Conservation (phyloP, 2,797 vertebrate species). For the Falco berigora region DNA sequence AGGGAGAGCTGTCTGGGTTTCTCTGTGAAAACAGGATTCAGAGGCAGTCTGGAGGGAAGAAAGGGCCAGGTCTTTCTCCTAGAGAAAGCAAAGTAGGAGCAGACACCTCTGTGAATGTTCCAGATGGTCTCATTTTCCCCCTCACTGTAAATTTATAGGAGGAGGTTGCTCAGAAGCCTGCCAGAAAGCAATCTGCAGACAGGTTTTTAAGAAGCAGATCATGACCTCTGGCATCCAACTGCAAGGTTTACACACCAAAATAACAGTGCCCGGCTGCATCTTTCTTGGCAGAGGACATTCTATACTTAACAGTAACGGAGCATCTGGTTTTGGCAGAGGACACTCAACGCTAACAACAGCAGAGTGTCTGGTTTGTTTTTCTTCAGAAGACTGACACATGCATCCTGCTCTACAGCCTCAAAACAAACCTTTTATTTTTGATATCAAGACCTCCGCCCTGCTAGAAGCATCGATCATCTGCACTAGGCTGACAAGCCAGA, state of each 20-base stretch:
- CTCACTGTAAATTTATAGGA: background rate
- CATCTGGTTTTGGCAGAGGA: rapidly evolving
- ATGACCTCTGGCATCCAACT: background rate
- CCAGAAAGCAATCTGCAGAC: background rate
- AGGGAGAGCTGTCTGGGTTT: background rate
- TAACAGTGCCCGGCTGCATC: background rate
- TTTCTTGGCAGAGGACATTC: background rate
- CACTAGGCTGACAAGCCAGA: background rate
- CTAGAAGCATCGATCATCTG: background rate
- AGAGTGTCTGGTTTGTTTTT: background rate
- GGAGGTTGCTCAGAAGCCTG: background rate
- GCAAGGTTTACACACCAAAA: background rate
- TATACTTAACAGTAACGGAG: background rate
- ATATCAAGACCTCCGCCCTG: background rate
- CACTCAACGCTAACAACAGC: background rate
- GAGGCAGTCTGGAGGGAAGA: background rate
- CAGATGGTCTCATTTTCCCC: rapidly evolving
- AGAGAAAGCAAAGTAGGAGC: background rate
- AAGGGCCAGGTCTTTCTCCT: background rate
- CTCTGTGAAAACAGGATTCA: background rate
- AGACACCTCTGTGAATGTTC: background rate
- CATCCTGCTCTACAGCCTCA: background rate
- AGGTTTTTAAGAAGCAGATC: background rate
- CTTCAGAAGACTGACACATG: background rate
- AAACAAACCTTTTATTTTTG: background rate